These are phyloP conservation scores for Aphelenchoides avenae DNA, from an alignment of 1,140 invertebrate genomes.

Conservation along the genomic window DNA sequence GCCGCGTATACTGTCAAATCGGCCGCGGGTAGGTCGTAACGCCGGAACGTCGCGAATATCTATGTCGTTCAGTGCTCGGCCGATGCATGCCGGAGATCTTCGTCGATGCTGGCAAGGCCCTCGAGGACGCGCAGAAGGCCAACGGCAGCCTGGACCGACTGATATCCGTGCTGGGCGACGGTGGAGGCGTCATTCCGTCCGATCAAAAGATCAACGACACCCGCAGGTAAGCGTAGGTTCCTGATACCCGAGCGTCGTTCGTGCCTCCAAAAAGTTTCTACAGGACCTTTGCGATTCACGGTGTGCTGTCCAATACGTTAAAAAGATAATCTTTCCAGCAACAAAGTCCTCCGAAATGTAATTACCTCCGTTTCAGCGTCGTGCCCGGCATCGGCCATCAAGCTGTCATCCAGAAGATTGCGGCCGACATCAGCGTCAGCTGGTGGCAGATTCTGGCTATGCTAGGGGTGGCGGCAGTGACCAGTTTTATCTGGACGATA, in stretches of 20 bases:
- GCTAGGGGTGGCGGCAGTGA: conserved; percentile 69
- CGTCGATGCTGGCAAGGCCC: conserved; percentile 30
- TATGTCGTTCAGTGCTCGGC: conserved; percentile 63
- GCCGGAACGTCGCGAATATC: too few species aligned
- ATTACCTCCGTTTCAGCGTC: conserved; percentile 22
- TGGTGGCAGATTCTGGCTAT: conserved; percentile 64
- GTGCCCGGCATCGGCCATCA: conserved; percentile 14
- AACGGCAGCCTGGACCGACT: conserved; percentile 32
- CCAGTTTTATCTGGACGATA: conserved; percentile 80
- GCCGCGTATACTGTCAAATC: conserved; percentile 73
- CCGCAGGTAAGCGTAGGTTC: conserved; percentile 14
- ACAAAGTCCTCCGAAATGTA: conserved; percentile 5
- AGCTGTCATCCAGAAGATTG: conserved; percentile 64
- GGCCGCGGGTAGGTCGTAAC: conserved; percentile 66
- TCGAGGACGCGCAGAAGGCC: conserved; percentile 20
- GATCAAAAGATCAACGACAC: conserved; percentile 25
- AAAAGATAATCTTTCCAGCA: too few species aligned
- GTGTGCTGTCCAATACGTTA: too few species aligned
- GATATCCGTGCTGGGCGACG: conserved; percentile 31
- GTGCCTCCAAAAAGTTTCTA: conserved; percentile 13
- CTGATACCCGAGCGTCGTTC: too few species aligned
- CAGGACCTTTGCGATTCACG: too few species aligned
- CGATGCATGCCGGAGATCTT: conserved; percentile 64
- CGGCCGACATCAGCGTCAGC: conserved; percentile 71
- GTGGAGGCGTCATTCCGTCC: conserved; percentile 23